Evolutionary conservation across 2,888 invertebrate genomes (phyloP).

Genomic region (Limenitis camilla): DNA sequence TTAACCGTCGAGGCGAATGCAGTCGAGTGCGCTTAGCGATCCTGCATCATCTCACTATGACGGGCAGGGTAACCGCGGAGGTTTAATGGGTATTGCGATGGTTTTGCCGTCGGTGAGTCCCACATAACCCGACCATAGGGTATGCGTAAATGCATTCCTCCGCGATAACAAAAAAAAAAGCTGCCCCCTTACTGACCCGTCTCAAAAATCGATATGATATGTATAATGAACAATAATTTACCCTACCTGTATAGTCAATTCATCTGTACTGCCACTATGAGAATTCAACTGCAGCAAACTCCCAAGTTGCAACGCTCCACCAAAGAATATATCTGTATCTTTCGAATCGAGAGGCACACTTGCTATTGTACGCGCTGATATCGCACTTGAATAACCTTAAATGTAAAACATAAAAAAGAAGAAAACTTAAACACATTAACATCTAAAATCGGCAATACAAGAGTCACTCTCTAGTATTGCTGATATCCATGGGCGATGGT

Average conservation of each 20-base stretch:
- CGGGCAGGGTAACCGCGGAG: too few relatives aligned
- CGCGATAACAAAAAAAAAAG: too few relatives aligned
- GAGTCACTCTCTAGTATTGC: too few relatives aligned
- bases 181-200: neutral
- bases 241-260: conserved; percentile 55
- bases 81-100: neutral
- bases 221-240: neutral
- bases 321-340: conserved; percentile 53
- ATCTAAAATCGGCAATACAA: too few relatives aligned
- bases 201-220: neutral
- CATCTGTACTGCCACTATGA: conserved; percentile 60
- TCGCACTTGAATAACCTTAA: conserved; percentile 51
- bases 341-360: conserved; percentile 40
- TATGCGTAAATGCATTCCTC: too few relatives aligned
- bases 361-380: conserved; percentile 46
- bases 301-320: conserved; percentile 58
- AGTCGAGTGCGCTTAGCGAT: too few relatives aligned
- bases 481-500: too few relatives aligned
- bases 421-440: neutral
- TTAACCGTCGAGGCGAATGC: too few relatives aligned
- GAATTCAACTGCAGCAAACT: conserved; percentile 52
- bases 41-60: too few relatives aligned
- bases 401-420: neutral
- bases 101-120: too few relatives aligned
- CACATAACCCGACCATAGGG: too few relatives aligned